These are phyloP conservation scores for Pelusios castaneus DNA, from an alignment of 2,113 vertebrate genomes.

Conservation along the genomic window DNA sequence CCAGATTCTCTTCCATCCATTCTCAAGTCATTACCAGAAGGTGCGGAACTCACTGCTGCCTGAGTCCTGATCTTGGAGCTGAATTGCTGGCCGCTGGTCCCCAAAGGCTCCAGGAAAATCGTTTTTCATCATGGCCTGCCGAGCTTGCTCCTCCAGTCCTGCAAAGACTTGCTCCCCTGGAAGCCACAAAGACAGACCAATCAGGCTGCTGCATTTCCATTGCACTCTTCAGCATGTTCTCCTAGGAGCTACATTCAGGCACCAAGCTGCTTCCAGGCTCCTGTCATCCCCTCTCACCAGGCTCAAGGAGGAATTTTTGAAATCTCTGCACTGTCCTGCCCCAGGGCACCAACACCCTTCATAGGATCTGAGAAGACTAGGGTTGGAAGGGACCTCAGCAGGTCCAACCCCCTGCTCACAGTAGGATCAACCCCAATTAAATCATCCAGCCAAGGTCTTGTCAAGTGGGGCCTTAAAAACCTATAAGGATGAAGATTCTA, in stretches of 20 bases:
- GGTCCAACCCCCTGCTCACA: too few relatives aligned
- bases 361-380: neutral
- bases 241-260: constrained; percentile 40
- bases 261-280: constrained; percentile 63
- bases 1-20: constrained; percentile 53
- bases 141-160: constrained; percentile 83
- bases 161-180: constrained; percentile 86
- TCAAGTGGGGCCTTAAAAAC: too few relatives aligned
- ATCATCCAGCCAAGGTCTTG: too few relatives aligned
- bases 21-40: constrained; percentile 68
- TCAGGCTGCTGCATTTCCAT: constrained; percentile 17
- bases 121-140: constrained; percentile 84
- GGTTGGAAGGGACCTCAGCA: too few relatives aligned
- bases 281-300: constrained; percentile 27
- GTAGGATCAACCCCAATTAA: too few relatives aligned
- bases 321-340: constrained; percentile 16
- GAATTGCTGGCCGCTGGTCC: constrained; percentile 72
- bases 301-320: neutral
- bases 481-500: too few relatives aligned
- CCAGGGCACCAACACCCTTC: neutral
- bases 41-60: constrained; percentile 81
- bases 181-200: constrained; percentile 73
- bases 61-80: constrained; percentile 76
- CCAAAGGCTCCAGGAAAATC: constrained; percentile 77
- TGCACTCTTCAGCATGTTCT: neutral